Evolutionary conservation across 2,888 invertebrate species (phyloP), one percentile per base, ranked within the genome.

Genomic region (Napeogenes inachia): DNA sequence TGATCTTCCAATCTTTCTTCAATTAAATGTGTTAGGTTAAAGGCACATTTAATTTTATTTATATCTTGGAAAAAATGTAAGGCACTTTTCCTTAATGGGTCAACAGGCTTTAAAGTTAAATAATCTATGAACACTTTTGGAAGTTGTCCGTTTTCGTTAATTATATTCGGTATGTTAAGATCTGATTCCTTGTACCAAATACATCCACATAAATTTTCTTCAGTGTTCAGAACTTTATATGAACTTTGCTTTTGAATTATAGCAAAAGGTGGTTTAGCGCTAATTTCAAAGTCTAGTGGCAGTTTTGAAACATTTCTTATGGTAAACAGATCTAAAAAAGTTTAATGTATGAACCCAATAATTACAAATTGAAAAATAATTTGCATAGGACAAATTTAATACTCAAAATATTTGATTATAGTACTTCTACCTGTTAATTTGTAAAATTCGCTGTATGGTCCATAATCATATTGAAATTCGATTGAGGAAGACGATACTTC

Each of bases 251-350:
- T 87, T 62, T 87, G 82, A 67, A 90, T 77, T 46, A 90, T 77
- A 21, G 82, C 81, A 74, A 93, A 93, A 0, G 93, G 93, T 54
- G 84, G 79, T 65, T 87, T 88, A 1, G 91, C 77, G 61, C 71
- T 80, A 35, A 93, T 76, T 54, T 86, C 87, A 30, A 92, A 79
- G 63, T 87, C 84, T 56, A 93, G 72, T 54, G 89, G 85, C 35
- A 93, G 71, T 65, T 82, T 87, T 0, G 92, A 92, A 50, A 89
- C 81, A 76, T 93, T 93, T 66, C 85, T 91, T 59, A 93, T 85
- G 0, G 82, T 79, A 0, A 93, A 62, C 45, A 91, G 85, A 75
- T 93, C 93, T 92, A 79, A 65, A 84, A 80, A 65, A 55, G 58
- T 56, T 45, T 5, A 35, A 2, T 35, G 30, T 21, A 42, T 10